Evolutionary conservation across 2,113 vertebrate genomes (phyloP).

Genomic region (Phalacrocorax brasilianus): DNA sequence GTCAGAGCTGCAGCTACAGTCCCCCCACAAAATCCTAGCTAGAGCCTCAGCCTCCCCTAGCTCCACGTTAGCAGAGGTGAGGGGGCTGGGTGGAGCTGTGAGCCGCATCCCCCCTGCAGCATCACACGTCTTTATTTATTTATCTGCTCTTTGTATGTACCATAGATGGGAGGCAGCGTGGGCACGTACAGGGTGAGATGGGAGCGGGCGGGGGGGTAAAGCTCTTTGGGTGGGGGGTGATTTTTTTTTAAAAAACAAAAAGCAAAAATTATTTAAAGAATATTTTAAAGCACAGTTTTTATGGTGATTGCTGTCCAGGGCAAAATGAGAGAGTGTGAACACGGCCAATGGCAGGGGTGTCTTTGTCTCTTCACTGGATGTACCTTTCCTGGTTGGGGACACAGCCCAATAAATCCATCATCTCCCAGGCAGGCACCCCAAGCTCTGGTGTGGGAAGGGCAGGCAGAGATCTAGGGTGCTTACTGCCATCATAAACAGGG

Average conservation of each 20-base stretch:
- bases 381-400: constrained; percentile 14
- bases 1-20: neutral
- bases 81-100: neutral
- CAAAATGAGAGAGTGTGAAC: neutral
- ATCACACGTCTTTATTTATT: constrained; percentile 53
- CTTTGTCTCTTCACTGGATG: constrained; percentile 68
- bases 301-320: constrained; percentile 15
- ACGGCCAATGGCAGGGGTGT: neutral
- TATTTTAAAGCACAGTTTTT: constrained; percentile 60
- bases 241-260: neutral
- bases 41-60: neutral
- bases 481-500: neutral
- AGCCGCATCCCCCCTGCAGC: neutral
- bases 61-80: accelerated
- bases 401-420: constrained; percentile 50
- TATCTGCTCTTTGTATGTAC: constrained; percentile 49
- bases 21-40: neutral
- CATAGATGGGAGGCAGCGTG: constrained; percentile 8
- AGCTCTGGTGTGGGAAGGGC: neutral
- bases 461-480: accelerated
- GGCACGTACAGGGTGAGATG: neutral
- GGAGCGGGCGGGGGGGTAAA: neutral
- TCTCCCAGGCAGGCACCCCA: neutral
- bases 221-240: neutral
- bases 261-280: constrained; percentile 68